Evolutionary conservation across 2,113 vertebrate species (phyloP), one percentile per base, ranked within the genome.

Genomic region (Seriola aureovittata): DNA sequence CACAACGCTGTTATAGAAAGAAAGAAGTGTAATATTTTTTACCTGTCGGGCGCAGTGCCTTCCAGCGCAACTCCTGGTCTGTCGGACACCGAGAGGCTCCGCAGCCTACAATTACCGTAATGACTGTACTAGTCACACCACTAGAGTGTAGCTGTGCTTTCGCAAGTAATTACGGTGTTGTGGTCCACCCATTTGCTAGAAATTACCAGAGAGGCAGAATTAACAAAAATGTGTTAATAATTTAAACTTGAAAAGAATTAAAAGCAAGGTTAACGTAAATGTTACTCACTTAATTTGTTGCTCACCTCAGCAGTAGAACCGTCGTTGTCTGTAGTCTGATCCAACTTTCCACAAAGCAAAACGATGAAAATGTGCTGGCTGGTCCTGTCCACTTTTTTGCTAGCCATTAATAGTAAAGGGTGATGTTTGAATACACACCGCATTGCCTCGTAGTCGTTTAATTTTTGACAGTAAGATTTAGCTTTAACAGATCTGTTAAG

Each of bases 11-110:
- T 52, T 6, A 12, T 0, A 16, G 7, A 21, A 73, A 75, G 29
- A 81, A 85, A 73, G 50, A 81, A 71, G 75, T 71, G 62, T 48
- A 4, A 68, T 40, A 5, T 34, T 46, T 64, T 73, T 91, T 95
- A 96, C 95, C 95, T 96, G 94, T 91, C 93, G 90, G 85, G 88
- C 60, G 93, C 93, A 83, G 91, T 72, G 93, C 85, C 91, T 90
- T 85, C 84, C 92, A 68, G 90, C 81, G 78, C 88, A 92, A 94
- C 94, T 94, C 82, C 82, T 21, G 88, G 71, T 88, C 82, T 81
- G 87, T 80, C 32, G 25, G 79, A 84, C 71, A 69, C 75, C 72
- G 58, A 25, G 71, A 23, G 75, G 82, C 93, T 82, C 94, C 85
- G 85, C 91, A 82, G 85, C 58, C 76, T 73, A 21, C 65, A 57